Base-by-base conservation (phyloP, 2,113 vertebrate species). In the Leuciscus idus region DNA sequence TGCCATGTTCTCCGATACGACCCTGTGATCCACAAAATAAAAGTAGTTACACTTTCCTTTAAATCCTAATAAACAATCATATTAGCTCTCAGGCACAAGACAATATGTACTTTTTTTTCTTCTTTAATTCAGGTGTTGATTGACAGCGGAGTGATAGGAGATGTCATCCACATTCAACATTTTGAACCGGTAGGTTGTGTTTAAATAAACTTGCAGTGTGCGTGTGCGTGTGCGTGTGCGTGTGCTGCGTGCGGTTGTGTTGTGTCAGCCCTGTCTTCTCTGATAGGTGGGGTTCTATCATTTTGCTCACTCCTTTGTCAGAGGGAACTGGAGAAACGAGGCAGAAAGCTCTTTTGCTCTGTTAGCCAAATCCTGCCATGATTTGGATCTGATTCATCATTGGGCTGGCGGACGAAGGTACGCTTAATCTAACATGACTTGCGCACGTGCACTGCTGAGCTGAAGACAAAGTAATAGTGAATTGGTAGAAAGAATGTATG, bases 261-360 rank as follows among this genome's bases (percentile, higher is more conserved):
- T 70, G 43, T 17, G 9, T 59, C 66, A 64, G 50, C 48, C 12
- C 9, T 84, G 33, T 43, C 1, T 91, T 76, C 84, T 88, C n/a
- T 87, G 87, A 19, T 84, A 96, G 96, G 93, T 97, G 77, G 96
- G 96, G 0, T 95, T 91, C 90, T 96, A 95, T 90, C 96, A 96
- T 87, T 97, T 97, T 87, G 95, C 96, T 72, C 96, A 97, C 91
- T 96, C 96, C 0, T 96, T 94, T 88, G 96, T 97, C 48, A 94
- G 96, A 84, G 96, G 96, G 15, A 97, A 95, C 90, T 97, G 96
- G 96, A 94, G 96, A 84, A 96, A 96, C 21, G 95, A 97, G 86
- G 91, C 90, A 0, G 94, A 96, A 77, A 97, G 96, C 88, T 94
- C 95, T 5, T 97, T 96, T 82, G 92, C 94, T 78, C 94, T 97